Evolutionary conservation across 37 sponge, comb jelly and placozoan genomes (phyloP).

Genomic region (Theonella swinhoei): DNA sequence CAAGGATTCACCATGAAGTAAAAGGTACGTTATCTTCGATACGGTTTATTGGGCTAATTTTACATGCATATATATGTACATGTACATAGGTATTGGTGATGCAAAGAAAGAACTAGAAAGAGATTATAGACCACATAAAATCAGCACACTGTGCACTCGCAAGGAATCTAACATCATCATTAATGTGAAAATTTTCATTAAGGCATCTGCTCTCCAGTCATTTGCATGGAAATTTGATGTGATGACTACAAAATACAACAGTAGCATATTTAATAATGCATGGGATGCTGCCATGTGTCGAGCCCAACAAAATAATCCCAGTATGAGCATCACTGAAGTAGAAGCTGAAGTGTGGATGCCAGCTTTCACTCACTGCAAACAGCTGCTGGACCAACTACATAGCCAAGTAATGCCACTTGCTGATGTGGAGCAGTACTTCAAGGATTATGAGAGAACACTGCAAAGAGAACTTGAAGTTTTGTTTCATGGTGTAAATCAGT

Average conservation of each 20-base stretch:
- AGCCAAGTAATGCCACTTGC: conserved; percentile 3
- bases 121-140: too few species aligned
- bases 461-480: background rate
- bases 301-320: background rate
- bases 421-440: conserved; percentile 7
- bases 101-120: background rate
- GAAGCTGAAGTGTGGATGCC: conserved; percentile 30
- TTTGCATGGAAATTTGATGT: background rate
- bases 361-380: conserved; percentile 4
- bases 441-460: background rate
- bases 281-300: conserved; percentile 12
- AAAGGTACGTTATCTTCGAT: too few species aligned
- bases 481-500: background rate
- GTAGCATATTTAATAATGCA: conserved; percentile 5
- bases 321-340: conserved; percentile 7
- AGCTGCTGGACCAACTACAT: conserved; percentile 10
- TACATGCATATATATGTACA: too few species aligned
- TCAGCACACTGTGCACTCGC: background rate
- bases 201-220: background rate
- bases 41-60: too few species aligned
- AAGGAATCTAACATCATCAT: background rate
- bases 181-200: background rate
- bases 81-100: background rate
- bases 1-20: too few species aligned
- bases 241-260: background rate